These are phyloP conservation scores for Bufo bufo DNA, from an alignment of 2,113 vertebrate genomes.

Conservation along the genomic window DNA sequence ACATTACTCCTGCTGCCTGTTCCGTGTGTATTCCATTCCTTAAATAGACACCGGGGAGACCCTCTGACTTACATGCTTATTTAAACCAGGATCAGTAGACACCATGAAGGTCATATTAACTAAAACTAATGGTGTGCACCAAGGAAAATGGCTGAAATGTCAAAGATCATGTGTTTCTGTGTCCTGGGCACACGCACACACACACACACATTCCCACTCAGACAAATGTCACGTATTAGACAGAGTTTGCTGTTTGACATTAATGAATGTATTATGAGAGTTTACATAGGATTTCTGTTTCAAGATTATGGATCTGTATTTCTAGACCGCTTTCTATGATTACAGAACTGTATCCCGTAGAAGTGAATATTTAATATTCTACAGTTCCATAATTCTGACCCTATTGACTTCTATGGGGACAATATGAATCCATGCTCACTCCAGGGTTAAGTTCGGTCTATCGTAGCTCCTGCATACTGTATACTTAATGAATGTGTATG, in stretches of 20 bases:
- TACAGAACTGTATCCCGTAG: too few relatives aligned
- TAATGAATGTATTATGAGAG: neutral
- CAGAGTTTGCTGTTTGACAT: neutral
- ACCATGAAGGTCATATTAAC: conserved; percentile 24
- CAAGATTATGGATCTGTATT: neutral
- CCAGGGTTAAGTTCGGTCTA: too few relatives aligned
- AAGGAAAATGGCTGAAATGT: neutral
- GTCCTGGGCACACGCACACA: neutral
- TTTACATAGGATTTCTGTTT: neutral
- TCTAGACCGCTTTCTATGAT: neutral
- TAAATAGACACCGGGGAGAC: conserved; percentile 49
- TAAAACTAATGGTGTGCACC: neutral
- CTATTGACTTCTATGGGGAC: too few relatives aligned
- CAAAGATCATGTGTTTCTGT: neutral
- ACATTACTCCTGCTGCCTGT: neutral
- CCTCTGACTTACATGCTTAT: conserved; percentile 4
- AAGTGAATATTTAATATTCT: too few relatives aligned
- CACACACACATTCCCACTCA: neutral
- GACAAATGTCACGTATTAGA: neutral
- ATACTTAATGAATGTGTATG: too few relatives aligned
- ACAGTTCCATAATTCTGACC: too few relatives aligned
- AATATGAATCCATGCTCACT: too few relatives aligned
- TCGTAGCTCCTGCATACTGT: too few relatives aligned
- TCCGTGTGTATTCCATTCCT: conserved; percentile 34
- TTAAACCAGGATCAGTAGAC: neutral